Conservation (phyloP, 2,797 vertebrate genomes). For the Perodicticus potto region DNA sequence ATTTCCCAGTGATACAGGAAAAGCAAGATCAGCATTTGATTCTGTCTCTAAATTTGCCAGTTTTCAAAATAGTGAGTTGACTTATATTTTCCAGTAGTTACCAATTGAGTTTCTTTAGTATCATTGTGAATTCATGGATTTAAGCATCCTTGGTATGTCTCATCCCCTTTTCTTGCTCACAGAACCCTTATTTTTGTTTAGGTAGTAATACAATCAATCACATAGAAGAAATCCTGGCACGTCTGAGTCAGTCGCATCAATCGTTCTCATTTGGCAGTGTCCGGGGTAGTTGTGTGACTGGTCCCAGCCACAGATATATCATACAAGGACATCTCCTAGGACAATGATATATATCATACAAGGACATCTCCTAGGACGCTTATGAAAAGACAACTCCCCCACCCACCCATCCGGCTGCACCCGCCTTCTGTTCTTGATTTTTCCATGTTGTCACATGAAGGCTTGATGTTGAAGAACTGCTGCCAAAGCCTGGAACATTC, state of each 20-base stretch:
- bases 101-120: neutral
- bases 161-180: neutral
- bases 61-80: conserved; percentile 18
- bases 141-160: neutral
- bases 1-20: neutral
- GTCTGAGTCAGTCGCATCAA: neutral
- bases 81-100: neutral
- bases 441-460: neutral
- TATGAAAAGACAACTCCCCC: neutral
- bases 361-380: neutral
- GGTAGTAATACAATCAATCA: neutral
- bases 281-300: neutral
- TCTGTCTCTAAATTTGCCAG: conserved; percentile 26
- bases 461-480: neutral
- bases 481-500: neutral
- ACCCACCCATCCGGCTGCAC: neutral
- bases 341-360: neutral
- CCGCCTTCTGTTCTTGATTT: neutral
- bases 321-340: neutral
- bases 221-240: neutral
- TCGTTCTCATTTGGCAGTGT: neutral
- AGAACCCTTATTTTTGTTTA: conserved; percentile 17
- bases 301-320: neutral
- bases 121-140: conserved; percentile 11
- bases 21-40: neutral